Evolutionary conservation across 2,113 vertebrate genomes (phyloP).

Genomic region (Sinocyclocheilus maitianheensis): DNA sequence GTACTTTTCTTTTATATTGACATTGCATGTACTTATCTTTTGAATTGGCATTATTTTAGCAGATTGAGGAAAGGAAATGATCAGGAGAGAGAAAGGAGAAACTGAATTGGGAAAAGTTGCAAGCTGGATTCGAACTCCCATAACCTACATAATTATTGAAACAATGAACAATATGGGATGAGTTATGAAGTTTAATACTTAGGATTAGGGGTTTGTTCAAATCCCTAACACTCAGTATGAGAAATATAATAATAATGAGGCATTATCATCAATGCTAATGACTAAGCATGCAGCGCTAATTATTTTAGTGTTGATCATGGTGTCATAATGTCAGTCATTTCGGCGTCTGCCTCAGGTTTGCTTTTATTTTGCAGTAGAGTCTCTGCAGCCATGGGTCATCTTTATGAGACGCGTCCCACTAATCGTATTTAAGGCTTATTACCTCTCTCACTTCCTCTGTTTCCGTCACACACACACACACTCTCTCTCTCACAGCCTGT

Average conservation of each 20-base stretch:
- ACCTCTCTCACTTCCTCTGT: slow-evolving; percentile 22
- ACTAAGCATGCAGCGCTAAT: slow-evolving; percentile 4
- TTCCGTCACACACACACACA: not conserved
- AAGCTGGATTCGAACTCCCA: not conserved
- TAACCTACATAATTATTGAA: not conserved
- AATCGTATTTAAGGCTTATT: slow-evolving; percentile 35
- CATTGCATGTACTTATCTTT: not conserved
- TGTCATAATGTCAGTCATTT: slow-evolving; percentile 14
- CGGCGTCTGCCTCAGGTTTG: not conserved
- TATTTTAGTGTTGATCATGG: slow-evolving; percentile 17
- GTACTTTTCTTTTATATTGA: too few species aligned
- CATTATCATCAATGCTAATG: slow-evolving; percentile 2
- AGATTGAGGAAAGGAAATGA: not conserved
- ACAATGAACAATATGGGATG: not conserved
- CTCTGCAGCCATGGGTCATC: slow-evolving; percentile 18
- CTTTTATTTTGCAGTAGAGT: slow-evolving; percentile 14
- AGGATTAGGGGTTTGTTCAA: slow-evolving; percentile 12
- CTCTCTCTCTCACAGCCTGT: not conserved
- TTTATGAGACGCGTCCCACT: slow-evolving; percentile 1
- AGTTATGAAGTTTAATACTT: slow-evolving; percentile 5
- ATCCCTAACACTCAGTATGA: not conserved
- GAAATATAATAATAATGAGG: slow-evolving; percentile 22
- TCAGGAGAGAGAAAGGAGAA: not conserved
- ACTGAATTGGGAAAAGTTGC: not conserved
- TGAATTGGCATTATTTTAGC: not conserved